These are phyloP conservation scores for Cataglyphis hispanica DNA, from an alignment of 1,140 invertebrate genomes.

Conservation along the genomic window DNA sequence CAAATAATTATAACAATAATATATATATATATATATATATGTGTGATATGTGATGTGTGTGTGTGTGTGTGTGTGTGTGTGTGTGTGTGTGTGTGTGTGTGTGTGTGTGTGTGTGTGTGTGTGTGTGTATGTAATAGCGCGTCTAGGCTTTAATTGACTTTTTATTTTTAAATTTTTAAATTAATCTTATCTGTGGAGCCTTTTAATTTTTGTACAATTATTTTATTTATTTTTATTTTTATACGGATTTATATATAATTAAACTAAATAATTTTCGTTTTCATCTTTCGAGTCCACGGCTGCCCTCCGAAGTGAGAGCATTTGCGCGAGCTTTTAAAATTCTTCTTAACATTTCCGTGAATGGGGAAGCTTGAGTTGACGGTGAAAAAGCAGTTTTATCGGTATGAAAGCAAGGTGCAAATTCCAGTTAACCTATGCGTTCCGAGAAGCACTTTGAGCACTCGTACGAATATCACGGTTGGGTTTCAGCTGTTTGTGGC, in stretches of 20 bases:
- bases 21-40: neutral
- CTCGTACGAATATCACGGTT: conserved; percentile 51
- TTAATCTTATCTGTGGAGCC: no score
- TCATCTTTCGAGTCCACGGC: conserved; percentile 29
- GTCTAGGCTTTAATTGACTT: no score
- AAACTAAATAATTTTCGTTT: conserved; percentile 28
- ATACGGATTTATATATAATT: conserved; percentile 40
- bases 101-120: no score
- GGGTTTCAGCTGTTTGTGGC: conserved; percentile 55
- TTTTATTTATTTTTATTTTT: no score
- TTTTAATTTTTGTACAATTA: no score
- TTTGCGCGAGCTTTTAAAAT: conserved; percentile 56
- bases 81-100: no score
- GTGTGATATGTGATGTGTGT: no score
- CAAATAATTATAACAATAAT: neutral
- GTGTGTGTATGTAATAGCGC: no score
- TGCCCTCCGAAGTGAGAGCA: conserved; percentile 43
- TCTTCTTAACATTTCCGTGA: conserved; percentile 25
- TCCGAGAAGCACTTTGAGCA: conserved; percentile 61
- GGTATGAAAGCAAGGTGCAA: conserved; percentile 54
- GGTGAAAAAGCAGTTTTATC: conserved; percentile 65
- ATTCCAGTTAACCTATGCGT: conserved; percentile 53
- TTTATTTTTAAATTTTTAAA: no score
- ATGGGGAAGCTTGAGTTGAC: conserved; percentile 24
- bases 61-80: no score